Evolutionary conservation across 2,113 vertebrate species (phyloP).

Genomic region (Pygoscelis antarcticus): DNA sequence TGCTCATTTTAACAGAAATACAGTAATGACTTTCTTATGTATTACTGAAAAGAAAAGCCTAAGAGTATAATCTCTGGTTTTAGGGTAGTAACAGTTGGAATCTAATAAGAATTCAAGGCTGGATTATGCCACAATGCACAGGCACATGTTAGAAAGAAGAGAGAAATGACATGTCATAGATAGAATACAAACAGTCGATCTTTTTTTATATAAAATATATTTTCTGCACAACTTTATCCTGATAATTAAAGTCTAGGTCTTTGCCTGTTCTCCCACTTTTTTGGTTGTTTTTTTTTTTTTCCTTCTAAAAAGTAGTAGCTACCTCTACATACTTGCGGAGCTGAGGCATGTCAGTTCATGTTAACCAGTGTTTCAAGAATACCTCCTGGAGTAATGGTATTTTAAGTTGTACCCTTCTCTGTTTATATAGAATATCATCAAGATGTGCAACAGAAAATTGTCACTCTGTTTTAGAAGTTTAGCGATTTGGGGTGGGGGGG

Average conservation of each 20-base stretch:
- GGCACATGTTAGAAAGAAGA: not conserved
- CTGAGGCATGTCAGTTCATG: not conserved
- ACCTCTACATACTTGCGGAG: not conserved
- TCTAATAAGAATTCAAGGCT: not conserved
- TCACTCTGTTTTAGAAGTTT: not conserved
- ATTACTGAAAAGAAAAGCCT: not conserved
- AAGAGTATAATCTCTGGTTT: not conserved
- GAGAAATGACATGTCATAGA: not conserved
- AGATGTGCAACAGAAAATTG: not conserved
- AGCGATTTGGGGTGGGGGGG: accelerated
- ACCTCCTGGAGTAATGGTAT: not conserved
- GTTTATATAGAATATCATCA: not conserved
- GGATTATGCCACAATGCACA: not conserved
- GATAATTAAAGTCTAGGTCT: not conserved
- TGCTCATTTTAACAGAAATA: not conserved
- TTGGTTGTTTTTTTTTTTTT: not conserved
- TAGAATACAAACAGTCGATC: not conserved
- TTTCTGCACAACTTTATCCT: not conserved
- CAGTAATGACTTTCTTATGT: not conserved
- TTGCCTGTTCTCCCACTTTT: not conserved
- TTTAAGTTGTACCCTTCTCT: not conserved
- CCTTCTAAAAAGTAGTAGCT: not conserved
- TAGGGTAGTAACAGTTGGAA: not conserved
- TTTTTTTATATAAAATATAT: not conserved
- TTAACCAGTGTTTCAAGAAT: not conserved